A percentile compares a stretch with the other conserved stretches of the same genome.
Conservation (phyloP, 2,888 invertebrate genomes). For the Tyria jacobaeae region DNA sequence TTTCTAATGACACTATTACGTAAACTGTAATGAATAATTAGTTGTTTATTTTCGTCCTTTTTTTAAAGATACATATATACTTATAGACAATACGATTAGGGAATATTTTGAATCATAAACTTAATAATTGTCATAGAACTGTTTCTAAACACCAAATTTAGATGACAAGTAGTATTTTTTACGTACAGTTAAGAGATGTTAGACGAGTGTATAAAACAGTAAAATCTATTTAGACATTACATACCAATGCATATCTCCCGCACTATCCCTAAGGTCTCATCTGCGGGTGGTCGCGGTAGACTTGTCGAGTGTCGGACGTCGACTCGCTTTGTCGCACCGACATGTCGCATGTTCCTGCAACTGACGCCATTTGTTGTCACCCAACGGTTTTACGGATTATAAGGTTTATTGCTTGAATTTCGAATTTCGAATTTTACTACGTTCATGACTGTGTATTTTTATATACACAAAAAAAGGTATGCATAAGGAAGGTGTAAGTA, state of each 20-base stretch:
- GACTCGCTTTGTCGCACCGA: slow-evolving; percentile 46
- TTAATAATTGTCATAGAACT: background rate
- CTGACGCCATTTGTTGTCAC: slow-evolving; percentile 40
- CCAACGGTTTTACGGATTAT: slow-evolving; percentile 35
- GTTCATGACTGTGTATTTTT: slow-evolving; percentile 5
- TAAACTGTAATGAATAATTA: background rate
- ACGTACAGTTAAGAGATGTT: too few species aligned
- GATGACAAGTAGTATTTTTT: background rate
- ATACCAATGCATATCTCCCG: slow-evolving; percentile 39
- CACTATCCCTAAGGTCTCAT: slow-evolving; percentile 42
- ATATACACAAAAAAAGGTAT: background rate
- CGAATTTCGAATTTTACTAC: slow-evolving; percentile 22
- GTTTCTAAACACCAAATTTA: background rate
- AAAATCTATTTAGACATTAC: too few species aligned
- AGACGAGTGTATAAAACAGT: background rate
- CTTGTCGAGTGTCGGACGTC: slow-evolving; percentile 47
- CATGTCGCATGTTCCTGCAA: slow-evolving; percentile 44
- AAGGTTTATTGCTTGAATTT: slow-evolving; percentile 42
- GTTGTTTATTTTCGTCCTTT: too few species aligned
- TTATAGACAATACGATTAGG: too few species aligned
- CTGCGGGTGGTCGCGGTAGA: slow-evolving; percentile 58
- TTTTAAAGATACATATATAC: too few species aligned
- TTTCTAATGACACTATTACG: background rate
- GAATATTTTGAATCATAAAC: too few species aligned
- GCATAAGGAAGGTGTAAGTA: slow-evolving; percentile 1